Base-by-base conservation (phyloP, 2,888 invertebrate genomes). In the Oscheius sp. region DNA sequence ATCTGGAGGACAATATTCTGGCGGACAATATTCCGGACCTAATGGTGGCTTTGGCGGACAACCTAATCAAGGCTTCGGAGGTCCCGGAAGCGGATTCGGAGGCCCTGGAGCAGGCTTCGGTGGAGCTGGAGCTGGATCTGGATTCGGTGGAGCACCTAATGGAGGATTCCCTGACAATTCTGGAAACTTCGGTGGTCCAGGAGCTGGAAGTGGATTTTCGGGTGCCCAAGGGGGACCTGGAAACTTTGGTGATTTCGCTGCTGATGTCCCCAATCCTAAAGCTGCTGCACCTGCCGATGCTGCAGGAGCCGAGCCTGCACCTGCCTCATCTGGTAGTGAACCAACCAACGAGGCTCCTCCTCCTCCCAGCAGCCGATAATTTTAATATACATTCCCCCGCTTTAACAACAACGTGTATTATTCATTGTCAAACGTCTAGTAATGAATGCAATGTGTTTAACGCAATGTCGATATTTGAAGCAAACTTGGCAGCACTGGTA, bases 401-500 rank as follows among this genome's bases (percentile, higher is more conserved):
- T 58, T 58, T 58, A 58, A 58, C 35, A 35, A 3, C n/a, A 3
- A 35, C 35, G 35, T 35, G 35, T 35, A 35, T 35, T 35, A 35
- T 35, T 9, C 35, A 35, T 18, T 49, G 18, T 49, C 18, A 18
- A 49, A 7, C 13, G 16, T 13, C n/a, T 3, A 49, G 18, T n/a
- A 49, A n/a, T 49, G 49, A 49, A 49, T 13, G 13, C 13, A 49
- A 16, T 7, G 18, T 7, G 49, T 49, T 18, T 13, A 49, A 49
- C 3, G 49, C 49, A 3, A 3, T n/a, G 49, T 49, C 49, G 13
- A 49, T 49, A 13, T 18, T n/a, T 7, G n/a, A 2, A n/a, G 13
- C 18, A 29, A 79, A 79, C 52, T 73, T 72, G 45, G 69, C 69
- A 2, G 69, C 56, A 58, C 69, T 71, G 25, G 79, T 58, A 9